Percentiles rank a stretch among this genome's conserved stretches.
Evolutionary conservation across 1,140 invertebrate species (phyloP).

Genomic region (Monochamus saltuarius): DNA sequence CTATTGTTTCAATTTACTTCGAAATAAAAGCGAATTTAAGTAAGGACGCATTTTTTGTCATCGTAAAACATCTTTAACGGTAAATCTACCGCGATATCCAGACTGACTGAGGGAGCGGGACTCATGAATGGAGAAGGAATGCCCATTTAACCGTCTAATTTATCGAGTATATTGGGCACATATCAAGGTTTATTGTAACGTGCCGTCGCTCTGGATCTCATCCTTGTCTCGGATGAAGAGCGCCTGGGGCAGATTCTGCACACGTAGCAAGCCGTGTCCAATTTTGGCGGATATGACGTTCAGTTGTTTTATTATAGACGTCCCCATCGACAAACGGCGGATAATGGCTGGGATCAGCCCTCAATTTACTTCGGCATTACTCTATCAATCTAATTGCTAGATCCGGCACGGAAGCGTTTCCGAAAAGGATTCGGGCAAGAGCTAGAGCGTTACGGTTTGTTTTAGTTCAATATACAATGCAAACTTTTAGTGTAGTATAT

Average conservation of each 20-base stretch:
- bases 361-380: constrained; percentile 27
- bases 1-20: too few relatives aligned
- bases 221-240: neutral
- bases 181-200: constrained; percentile 33
- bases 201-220: constrained; percentile 9
- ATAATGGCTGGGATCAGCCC: constrained; percentile 33
- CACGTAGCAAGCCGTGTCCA: constrained; percentile 39
- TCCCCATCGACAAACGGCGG: constrained; percentile 20
- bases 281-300: constrained; percentile 35
- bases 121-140: too few relatives aligned
- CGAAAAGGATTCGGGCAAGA: neutral
- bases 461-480: too few relatives aligned
- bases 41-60: too few relatives aligned
- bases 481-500: too few relatives aligned
- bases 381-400: neutral
- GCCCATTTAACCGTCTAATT: constrained; percentile 27
- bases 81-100: too few relatives aligned
- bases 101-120: too few relatives aligned
- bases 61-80: too few relatives aligned
- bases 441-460: neutral
- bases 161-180: constrained; percentile 32
- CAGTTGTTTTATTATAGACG: constrained; percentile 39
- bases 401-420: neutral
- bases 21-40: too few relatives aligned
- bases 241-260: constrained; percentile 26